Percentiles rank a stretch among this genome's conserved stretches.
Evolutionary conservation across 2,113 vertebrate species (phyloP).

Genomic region (Myotis lucifugus): DNA sequence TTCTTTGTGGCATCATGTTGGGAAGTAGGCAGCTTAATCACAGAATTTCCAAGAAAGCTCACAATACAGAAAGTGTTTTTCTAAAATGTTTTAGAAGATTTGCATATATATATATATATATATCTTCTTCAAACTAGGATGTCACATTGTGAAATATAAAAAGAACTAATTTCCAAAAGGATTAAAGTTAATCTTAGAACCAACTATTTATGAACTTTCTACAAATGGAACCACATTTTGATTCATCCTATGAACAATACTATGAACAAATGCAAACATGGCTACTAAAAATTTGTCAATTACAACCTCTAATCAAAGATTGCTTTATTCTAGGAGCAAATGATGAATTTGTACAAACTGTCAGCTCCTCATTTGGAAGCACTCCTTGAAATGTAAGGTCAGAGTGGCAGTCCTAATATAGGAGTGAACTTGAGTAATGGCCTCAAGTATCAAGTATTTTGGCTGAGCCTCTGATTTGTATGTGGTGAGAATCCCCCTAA

Average conservation of each 20-base stretch:
- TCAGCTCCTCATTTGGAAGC: neutral
- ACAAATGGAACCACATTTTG: neutral
- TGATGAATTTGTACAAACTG: neutral
- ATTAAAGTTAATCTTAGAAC: slow-evolving; percentile 47
- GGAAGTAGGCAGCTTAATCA: neutral
- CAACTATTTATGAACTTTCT: slow-evolving; percentile 11
- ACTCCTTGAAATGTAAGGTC: neutral
- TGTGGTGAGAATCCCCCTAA: neutral
- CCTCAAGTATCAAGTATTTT: neutral
- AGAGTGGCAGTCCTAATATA: neutral
- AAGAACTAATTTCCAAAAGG: slow-evolving; percentile 4
- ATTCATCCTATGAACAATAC: neutral
- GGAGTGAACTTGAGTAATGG: neutral
- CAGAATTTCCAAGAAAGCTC: neutral
- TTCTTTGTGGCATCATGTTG: neutral
- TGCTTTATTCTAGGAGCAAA: neutral
- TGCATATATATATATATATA: neutral
- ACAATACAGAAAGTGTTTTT: neutral
- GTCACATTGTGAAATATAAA: slow-evolving; percentile 61
- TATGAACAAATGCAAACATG: slow-evolving; percentile 10
- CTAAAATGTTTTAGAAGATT: slow-evolving; percentile 24
- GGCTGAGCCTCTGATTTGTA: slow-evolving; percentile 18
- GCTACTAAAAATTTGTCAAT: neutral
- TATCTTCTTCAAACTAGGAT: neutral
- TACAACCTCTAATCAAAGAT: neutral